Evolutionary conservation across 2,888 invertebrate species (phyloP).

Genomic region (Eristalis arbustorum): DNA sequence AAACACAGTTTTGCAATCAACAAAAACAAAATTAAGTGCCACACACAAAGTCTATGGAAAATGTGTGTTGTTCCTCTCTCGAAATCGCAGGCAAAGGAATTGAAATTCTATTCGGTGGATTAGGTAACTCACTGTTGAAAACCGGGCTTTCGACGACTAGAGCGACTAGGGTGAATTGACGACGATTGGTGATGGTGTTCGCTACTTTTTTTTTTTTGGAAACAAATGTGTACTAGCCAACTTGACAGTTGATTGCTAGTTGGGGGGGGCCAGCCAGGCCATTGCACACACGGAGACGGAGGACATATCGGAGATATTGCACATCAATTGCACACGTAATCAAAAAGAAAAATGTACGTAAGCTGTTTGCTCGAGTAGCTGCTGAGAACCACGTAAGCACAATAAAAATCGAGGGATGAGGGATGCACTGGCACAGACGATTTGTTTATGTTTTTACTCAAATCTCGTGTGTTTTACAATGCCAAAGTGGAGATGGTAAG

Average conservation of each 20-base stretch:
- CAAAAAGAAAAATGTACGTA: conserved; percentile 39
- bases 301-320: neutral
- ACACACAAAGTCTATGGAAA: neutral
- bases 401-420: neutral
- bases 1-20: conserved; percentile 18
- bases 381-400: conserved; percentile 63
- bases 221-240: too few species aligned
- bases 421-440: neutral
- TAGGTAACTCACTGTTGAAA: neutral
- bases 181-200: too few species aligned
- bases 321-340: conserved; percentile 65
- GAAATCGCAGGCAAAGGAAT: neutral
- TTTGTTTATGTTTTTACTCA: neutral
- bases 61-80: neutral
- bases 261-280: too few species aligned
- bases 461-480: neutral
- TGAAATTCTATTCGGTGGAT: neutral
- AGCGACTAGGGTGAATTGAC: too few species aligned
- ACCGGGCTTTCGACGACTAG: too few species aligned
- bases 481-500: too few species aligned
- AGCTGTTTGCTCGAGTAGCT: conserved; percentile 33
- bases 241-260: neutral
- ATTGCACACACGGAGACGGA: neutral
- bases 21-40: neutral
- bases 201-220: too few species aligned